phyloP scores from a whole-genome alignment of 2,113 vertebrate genomes.

The Barnardius zonarius region DNA sequence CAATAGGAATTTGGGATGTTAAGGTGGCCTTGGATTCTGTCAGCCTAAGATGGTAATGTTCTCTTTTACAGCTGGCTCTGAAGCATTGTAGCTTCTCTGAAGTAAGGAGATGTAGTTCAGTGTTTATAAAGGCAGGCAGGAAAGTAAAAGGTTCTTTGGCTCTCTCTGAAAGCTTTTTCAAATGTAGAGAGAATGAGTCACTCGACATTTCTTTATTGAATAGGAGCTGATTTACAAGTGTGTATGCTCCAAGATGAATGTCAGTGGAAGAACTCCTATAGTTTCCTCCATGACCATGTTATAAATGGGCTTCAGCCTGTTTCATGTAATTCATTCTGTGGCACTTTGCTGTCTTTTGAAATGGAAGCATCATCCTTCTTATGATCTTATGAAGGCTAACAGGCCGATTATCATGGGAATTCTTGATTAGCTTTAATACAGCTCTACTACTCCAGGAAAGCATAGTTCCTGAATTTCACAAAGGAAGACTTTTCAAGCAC shows the following conservation, averaged over 20 bases:
- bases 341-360: constrained; percentile 23
- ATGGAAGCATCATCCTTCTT: constrained; percentile 30
- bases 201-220: constrained; percentile 35
- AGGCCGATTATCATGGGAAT: constrained; percentile 27
- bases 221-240: constrained; percentile 50
- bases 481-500: constrained; percentile 21
- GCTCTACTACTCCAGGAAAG: neutral
- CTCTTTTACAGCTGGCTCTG: neutral
- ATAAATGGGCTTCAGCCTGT: constrained; percentile 30
- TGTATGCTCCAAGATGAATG: neutral
- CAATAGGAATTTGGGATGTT: neutral
- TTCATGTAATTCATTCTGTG: neutral
- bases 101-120: neutral
- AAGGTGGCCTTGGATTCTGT: neutral
- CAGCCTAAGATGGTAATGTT: neutral
- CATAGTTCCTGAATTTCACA: constrained; percentile 22
- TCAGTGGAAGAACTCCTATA: neutral
- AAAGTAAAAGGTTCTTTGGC: constrained; percentile 26
- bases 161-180: constrained; percentile 39
- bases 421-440: constrained; percentile 57
- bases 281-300: constrained; percentile 11
- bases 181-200: constrained; percentile 39
- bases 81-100: neutral
- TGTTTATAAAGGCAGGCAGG: constrained; percentile 18
- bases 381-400: constrained; percentile 18